These are phyloP conservation scores for Ifrita kowaldi DNA, from an alignment of 2,113 vertebrate species.

Conservation along the genomic window DNA sequence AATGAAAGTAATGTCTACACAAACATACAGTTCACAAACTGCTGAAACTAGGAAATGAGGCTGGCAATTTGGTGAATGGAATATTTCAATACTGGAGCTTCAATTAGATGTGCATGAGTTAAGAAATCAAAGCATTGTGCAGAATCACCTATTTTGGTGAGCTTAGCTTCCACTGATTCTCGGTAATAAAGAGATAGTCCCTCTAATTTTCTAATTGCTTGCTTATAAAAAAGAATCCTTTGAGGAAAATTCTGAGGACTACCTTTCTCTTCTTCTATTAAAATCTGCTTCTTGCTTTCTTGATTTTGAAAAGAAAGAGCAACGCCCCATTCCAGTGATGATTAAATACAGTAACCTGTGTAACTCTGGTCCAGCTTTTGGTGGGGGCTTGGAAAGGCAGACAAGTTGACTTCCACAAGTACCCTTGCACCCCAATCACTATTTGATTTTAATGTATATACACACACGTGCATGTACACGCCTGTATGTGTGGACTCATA, in stretches of 20 bases:
- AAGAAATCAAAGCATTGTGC: background rate
- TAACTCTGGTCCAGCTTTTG: background rate
- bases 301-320: background rate
- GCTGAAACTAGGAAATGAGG: background rate
- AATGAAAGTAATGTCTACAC: background rate
- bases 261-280: background rate
- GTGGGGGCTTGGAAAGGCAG: background rate
- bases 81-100: background rate
- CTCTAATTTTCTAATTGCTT: background rate
- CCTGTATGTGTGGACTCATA: background rate
- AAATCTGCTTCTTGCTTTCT: background rate
- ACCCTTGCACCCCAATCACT: background rate
- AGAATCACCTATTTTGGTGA: background rate
- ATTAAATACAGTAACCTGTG: background rate
- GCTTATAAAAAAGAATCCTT: background rate
- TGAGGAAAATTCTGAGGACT: background rate
- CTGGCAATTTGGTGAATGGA: background rate
- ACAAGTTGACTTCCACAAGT: background rate
- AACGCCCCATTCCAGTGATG: background rate
- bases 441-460: background rate
- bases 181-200: background rate
- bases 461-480: fast-evolving
- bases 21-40: background rate
- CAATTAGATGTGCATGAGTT: background rate
- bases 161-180: background rate